Conservation (phyloP, 2,113 vertebrate genomes). For the Chloropsis hardwickii region DNA sequence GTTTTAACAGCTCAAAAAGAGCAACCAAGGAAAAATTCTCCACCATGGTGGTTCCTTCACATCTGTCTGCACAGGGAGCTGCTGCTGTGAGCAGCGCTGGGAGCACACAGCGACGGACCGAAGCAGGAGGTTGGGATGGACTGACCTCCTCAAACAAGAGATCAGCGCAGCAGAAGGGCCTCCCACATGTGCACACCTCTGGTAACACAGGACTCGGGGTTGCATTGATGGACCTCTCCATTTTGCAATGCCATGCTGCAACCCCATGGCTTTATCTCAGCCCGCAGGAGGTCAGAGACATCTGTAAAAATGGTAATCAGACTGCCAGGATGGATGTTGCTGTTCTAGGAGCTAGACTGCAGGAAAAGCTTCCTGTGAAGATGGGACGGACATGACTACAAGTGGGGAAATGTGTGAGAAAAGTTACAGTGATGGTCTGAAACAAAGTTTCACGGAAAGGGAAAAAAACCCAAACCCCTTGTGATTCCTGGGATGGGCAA, state of each 20-base stretch:
- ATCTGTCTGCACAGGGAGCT: neutral
- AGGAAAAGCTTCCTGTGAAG: neutral
- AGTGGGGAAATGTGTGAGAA: neutral
- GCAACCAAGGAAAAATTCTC: neutral
- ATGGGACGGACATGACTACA: neutral
- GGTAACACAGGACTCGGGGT: accelerated
- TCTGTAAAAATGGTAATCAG: neutral
- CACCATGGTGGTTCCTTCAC: accelerated
- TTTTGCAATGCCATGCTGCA: accelerated
- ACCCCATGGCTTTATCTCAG: neutral
- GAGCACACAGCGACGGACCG: accelerated
- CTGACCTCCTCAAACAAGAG: neutral
- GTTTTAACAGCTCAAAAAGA: neutral
- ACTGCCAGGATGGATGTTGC: neutral
- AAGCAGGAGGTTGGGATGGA: neutral
- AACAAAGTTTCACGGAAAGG: neutral
- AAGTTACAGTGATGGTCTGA: neutral
- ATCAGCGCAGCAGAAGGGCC: accelerated
- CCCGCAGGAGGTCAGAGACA: neutral
- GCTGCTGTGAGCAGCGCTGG: neutral
- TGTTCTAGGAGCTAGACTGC: neutral
- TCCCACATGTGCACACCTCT: accelerated
- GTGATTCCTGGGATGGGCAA: neutral
- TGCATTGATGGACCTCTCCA: neutral
- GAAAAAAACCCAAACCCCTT: no score